phyloP scores from a whole-genome alignment of 2,888 invertebrate genomes.

The Polymixis flavicincta region DNA sequence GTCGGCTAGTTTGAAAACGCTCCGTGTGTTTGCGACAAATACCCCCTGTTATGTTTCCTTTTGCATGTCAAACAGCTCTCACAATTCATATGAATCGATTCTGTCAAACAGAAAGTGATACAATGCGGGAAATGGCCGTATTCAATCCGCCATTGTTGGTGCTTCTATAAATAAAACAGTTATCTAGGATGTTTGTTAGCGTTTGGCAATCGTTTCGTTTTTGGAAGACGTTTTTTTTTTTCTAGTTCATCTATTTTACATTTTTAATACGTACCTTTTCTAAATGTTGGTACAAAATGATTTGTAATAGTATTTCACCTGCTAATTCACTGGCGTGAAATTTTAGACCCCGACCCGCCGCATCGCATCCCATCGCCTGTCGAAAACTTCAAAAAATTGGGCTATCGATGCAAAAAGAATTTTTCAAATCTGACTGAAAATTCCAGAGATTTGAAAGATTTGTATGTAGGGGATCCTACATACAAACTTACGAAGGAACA shows the following conservation, averaged over 20 bases:
- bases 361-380: too few relatives aligned
- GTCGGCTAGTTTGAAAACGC: slow-evolving; percentile 61
- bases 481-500: too few relatives aligned
- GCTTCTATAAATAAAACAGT: slow-evolving; percentile 56
- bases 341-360: too few relatives aligned
- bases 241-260: neutral
- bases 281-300: neutral
- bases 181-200: neutral
- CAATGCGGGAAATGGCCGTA: slow-evolving; percentile 76
- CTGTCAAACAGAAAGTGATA: slow-evolving; percentile 81
- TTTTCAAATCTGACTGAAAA: too few relatives aligned
- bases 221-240: neutral
- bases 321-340: too few relatives aligned
- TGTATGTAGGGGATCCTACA: too few relatives aligned
- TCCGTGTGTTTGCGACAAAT: slow-evolving; percentile 79
- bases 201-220: neutral
- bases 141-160: slow-evolving; percentile 76
- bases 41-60: slow-evolving; percentile 82
- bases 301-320: too few relatives aligned
- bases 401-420: too few relatives aligned
- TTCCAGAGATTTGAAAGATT: too few relatives aligned
- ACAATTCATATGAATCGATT: slow-evolving; percentile 84
- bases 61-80: slow-evolving; percentile 85
- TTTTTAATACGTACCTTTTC: neutral
- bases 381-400: too few relatives aligned